Evolutionary conservation across 2,888 invertebrate species (phyloP), one percentile per base, ranked within the genome.

Genomic region (Balanococcus diminutus): DNA sequence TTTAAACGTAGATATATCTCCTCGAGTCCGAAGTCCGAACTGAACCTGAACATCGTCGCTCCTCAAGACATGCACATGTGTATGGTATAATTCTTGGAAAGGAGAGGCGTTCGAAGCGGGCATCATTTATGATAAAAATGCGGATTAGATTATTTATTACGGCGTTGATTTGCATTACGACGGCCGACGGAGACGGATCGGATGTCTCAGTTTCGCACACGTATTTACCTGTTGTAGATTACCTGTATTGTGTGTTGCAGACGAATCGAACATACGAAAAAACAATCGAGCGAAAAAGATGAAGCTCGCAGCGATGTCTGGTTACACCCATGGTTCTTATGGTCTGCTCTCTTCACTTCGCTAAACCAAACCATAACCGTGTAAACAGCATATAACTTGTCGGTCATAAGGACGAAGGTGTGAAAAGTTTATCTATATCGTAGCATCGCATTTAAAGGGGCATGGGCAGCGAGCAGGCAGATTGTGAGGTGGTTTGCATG

Each of bases 111-210:
- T 75, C 61, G 75, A 75, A n/a, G 72, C 6, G 9, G 51, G 61
- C 67, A 67, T 67, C 67, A 16, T 31, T 67, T 67, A 32, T 75
- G 61, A 28, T 67, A 11, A 28, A 67, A 67, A 67, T 67, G 61
- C 25, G 61, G 61, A 75, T 67, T 75, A 31, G 32, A 75, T 75
- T 67, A 67, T 67, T 75, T 75, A 75, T 75, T 32, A 19, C 75
- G 75, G 75, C 75, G 75, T 75, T 75, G 75, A 75, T 75, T 75
- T 75, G 75, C 75, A 75, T 75, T 28, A 75, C 75, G 75, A 31
- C 32, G 75, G n/a, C n/a, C n/a, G n/a, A n/a, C n/a, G n/a, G n/a
- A n/a, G n/a, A n/a, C n/a, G n/a, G n/a, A n/a, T n/a, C n/a, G n/a
- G 67, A 25, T 67, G 31, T 67, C 28, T 67, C 67, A 28, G 31